Conservation (phyloP, 30 jellyfish, hydroid and myxozoan species). For the Phacellophora camtschatica region DNA sequence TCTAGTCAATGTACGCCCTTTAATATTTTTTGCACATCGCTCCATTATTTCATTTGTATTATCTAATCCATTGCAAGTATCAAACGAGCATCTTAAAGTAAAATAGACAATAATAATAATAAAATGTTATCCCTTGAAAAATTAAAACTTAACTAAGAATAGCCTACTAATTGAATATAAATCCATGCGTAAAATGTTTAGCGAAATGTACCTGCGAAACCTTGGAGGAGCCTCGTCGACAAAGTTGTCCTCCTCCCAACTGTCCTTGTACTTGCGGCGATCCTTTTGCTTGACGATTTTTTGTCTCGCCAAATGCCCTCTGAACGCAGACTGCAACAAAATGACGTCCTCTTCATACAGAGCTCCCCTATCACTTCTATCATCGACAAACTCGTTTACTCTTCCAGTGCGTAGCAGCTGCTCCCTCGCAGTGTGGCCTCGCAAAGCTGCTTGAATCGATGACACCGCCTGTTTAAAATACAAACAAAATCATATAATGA, state of each 20-base stretch:
- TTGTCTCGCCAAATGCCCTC: slow-evolving; percentile 84
- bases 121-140: neutral
- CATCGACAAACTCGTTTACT: slow-evolving; percentile 13
- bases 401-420: slow-evolving; percentile 24
- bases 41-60: too few relatives aligned
- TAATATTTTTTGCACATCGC: too few relatives aligned
- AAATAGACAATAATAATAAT: too few relatives aligned
- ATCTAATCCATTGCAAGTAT: too few relatives aligned
- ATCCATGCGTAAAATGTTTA: neutral
- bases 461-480: slow-evolving; percentile 71
- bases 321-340: slow-evolving; percentile 87
- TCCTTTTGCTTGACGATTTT: slow-evolving; percentile 36
- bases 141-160: neutral
- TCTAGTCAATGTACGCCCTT: too few relatives aligned
- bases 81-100: too few relatives aligned
- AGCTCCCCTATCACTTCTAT: slow-evolving; percentile 11
- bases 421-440: slow-evolving; percentile 76
- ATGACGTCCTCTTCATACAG: slow-evolving; percentile 74
- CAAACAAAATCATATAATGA: too few relatives aligned
- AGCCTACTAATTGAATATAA: neutral
- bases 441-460: slow-evolving; percentile 85
- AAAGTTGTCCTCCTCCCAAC: slow-evolving; percentile 12
- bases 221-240: slow-evolving; percentile 34
- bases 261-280: neutral
- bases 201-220: slow-evolving; percentile 14